Evolutionary conservation across 1,140 invertebrate species (phyloP), one percentile per base, ranked within the genome.

Genomic region (Lamellibrachia luymesi): DNA sequence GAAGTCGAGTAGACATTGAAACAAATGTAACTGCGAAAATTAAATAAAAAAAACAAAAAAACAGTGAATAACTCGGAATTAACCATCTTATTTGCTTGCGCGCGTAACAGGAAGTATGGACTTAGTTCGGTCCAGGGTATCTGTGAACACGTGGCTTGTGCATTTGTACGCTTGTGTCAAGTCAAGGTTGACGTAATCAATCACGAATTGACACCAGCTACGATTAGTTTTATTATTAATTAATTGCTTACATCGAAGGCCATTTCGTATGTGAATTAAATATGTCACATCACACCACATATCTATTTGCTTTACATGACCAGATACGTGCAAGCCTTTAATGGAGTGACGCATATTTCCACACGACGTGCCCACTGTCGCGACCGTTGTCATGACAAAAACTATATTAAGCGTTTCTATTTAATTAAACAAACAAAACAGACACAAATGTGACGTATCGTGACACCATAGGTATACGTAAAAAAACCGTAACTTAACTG

Each of bases 381-480:
- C 17, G 64, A 4, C 64, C 2, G 1, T 80, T 80, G 64, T 80
- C 64, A 80, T 80, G 25, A 80, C 64, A 80, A 80, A 80, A 17
- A 80, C 64, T 80, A 80, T 22, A 80, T 80, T 80, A 56, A 80
- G 64, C 64, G 64, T 80, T 80, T 80, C 64, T 80, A 80, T 80
- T 80, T 80, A 80, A 10, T 22, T 22, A 80, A 80, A 22, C 64
- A 80, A 80, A 56, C 52, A 56, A 6, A 22, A 22, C 13, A 22
- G 64, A 80, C 13, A 22, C 2, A 80, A 0, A 80, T 80, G 2
- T 4, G 25, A 10, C 64, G 25, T 22, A 80, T 80, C 64, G 64
- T 80, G 64, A 80, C 64, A 80, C 17, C 64, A 22, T 0, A 0
- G 38, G 64, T 10, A 8, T 6, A 22, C 17, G 25, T 0, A 22